Conservation (phyloP, 2,797 vertebrate genomes). For the Gallinago stenura region DNA sequence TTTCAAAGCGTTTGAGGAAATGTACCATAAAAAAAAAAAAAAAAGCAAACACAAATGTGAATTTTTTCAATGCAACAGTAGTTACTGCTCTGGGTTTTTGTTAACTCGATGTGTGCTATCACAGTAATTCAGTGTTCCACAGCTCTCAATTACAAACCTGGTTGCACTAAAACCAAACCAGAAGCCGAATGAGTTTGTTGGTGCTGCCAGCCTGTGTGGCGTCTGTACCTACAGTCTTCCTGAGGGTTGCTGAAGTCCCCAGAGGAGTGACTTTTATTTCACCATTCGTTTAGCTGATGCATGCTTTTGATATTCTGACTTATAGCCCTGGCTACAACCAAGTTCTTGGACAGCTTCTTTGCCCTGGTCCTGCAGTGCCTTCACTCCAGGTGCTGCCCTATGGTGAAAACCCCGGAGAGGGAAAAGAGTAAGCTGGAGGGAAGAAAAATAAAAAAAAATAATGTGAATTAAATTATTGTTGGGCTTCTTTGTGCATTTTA, state of each 20-base stretch:
- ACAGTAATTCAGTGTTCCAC: constrained; percentile 50
- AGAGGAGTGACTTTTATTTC: constrained; percentile 51
- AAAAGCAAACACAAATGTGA: background rate
- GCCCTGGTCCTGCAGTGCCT: constrained; percentile 58
- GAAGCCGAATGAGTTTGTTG: constrained; percentile 21
- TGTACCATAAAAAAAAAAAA: background rate
- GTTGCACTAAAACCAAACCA: constrained; percentile 26
- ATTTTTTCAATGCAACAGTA: constrained; percentile 56
- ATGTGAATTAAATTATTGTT: constrained; percentile 64
- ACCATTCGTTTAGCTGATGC: constrained; percentile 53
- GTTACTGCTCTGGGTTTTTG: constrained; percentile 46
- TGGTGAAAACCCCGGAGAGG: constrained; percentile 23
- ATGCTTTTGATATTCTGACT: constrained; percentile 72
- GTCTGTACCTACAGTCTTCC: constrained; percentile 65
- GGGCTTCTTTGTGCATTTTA: constrained; percentile 73
- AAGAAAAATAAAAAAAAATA: background rate
- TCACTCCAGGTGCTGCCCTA: constrained; percentile 65
- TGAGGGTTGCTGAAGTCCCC: constrained; percentile 38
- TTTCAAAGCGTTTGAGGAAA: constrained; percentile 38
- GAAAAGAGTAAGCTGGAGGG: constrained; percentile 38
- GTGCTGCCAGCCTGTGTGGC: constrained; percentile 61
- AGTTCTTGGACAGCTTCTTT: constrained; percentile 52
- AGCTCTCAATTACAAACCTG: constrained; percentile 43
- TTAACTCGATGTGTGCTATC: constrained; percentile 63
- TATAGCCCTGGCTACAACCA: constrained; percentile 44